These are phyloP conservation scores for Patiria miniata DNA, from an alignment of 35 echinoderm and acorn worm species.

Conservation along the genomic window DNA sequence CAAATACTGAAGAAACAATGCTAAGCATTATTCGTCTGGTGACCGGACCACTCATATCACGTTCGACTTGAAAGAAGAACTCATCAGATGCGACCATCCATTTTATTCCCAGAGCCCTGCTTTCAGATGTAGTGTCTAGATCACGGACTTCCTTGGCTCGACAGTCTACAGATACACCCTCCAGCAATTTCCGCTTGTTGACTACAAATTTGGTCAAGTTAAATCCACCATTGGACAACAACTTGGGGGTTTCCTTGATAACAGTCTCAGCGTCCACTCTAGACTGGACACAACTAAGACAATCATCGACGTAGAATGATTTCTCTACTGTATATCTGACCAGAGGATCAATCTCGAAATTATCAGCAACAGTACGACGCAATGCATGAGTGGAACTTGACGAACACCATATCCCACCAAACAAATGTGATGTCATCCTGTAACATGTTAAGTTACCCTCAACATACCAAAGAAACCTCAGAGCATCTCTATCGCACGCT, in stretches of 20 bases:
- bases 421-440: conserved; percentile 21
- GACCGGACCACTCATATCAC: background rate
- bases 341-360: no score
- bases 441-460: background rate
- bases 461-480: conserved; percentile 46
- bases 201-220: conserved; percentile 50
- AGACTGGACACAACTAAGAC: background rate
- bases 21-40: background rate
- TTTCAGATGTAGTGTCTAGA: background rate
- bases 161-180: conserved; percentile 6
- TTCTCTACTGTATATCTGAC: no score
- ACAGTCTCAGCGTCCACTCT: background rate
- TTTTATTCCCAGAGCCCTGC: conserved; percentile 28
- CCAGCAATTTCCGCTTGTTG: background rate
- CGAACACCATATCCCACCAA: conserved; percentile 44
- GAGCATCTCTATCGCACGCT: conserved; percentile 7
- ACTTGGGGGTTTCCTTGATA: conserved; percentile 21
- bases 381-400: background rate
- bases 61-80: conserved; percentile 32
- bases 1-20: background rate
- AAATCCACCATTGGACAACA: conserved; percentile 28
- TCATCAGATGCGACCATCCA: conserved; percentile 8
- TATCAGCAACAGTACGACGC: background rate
- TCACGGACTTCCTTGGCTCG: conserved; percentile 28
- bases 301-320: conserved; percentile 17